Evolutionary conservation across 2,113 vertebrate species (phyloP), one percentile per base, ranked within the genome.

Genomic region (Leiothrix lutea): DNA sequence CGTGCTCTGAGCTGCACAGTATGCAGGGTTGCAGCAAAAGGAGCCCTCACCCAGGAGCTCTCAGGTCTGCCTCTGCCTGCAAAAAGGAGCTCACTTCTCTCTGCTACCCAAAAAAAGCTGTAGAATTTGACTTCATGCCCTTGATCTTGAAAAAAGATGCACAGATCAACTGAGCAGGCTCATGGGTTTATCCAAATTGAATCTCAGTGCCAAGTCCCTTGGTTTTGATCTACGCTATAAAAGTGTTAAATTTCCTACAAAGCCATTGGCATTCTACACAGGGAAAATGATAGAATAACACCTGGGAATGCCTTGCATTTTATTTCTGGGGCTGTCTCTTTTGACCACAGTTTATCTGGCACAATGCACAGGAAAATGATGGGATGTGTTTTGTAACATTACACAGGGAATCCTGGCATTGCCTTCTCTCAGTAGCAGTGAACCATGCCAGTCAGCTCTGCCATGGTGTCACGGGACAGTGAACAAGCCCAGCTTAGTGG

Each of bases 101-200:
- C 1, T 19, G 26, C 57, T 53, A 1, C 65, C 48, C 42, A 61
- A 78, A 88, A 86, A 67, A 38, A 83, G 44, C 60, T 70, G 56
- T 40, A 86, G 67, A 73, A 56, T 71, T 80, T 83, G 47, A 70
- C 67, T 56, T 56, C 22, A 0, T 44, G 60, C 60, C 66, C 70
- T 82, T 86, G 82, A 71, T 77, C 66, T 93, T 60, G 82, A 64
- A 70, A 66, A 89, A 72, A 42, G 67, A 70, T 8, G 33, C 23
- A 33, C n/a, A 56, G 51, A 56, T 67, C 17, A 0, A 51, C 85
- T 74, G 54, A 80, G 25, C 14, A 48, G 77, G 35, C 47, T 92
- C 71, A 38, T 75, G 2, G 4, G 38, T 47, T 90, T 90, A 94
- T 82, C 89, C 88, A 92, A 73, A 96, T 91, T 72, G 62, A 81